Evolutionary conservation across 1,140 invertebrate species (phyloP).

Genomic region (Adoxophyes honmai): DNA sequence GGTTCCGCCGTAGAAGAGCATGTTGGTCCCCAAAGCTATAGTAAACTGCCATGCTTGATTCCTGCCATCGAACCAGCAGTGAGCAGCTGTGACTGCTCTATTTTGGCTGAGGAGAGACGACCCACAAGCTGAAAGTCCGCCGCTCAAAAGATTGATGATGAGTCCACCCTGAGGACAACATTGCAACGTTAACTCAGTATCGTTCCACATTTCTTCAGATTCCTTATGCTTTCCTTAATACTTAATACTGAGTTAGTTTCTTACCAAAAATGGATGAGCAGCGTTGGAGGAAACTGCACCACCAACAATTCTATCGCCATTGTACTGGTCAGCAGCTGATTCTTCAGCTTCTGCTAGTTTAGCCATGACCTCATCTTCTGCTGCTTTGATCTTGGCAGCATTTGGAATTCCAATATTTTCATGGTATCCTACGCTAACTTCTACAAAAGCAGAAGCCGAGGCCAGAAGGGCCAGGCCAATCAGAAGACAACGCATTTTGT

Average conservation of each 20-base stretch:
- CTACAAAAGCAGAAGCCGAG: background rate
- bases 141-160: conserved; percentile 29
- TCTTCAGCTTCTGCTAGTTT: background rate
- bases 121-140: conserved; percentile 34
- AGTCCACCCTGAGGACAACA: conserved; percentile 35
- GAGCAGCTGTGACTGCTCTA: conserved; percentile 39
- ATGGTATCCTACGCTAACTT: conserved; percentile 1
- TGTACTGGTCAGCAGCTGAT: no score
- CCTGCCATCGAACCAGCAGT: conserved; percentile 36
- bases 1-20: conserved; percentile 35
- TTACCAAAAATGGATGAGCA: conserved; percentile 45
- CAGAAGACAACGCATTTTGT: conserved; percentile 2
- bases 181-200: no score
- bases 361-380: background rate
- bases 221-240: no score
- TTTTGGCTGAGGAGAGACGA: conserved; percentile 27
- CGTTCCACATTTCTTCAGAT: no score
- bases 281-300: conserved; percentile 25
- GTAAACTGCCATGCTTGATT: conserved; percentile 29
- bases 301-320: background rate
- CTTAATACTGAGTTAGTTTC: no score
- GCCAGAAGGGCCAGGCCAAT: background rate
- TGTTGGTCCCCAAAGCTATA: conserved; percentile 36
- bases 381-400: conserved; percentile 5
- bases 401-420: conserved; percentile 3